Percentiles rank a stretch among this genome's conserved stretches.
Evolutionary conservation across 2,888 invertebrate genomes (phyloP).

Genomic region (Ichneumon xanthorius): DNA sequence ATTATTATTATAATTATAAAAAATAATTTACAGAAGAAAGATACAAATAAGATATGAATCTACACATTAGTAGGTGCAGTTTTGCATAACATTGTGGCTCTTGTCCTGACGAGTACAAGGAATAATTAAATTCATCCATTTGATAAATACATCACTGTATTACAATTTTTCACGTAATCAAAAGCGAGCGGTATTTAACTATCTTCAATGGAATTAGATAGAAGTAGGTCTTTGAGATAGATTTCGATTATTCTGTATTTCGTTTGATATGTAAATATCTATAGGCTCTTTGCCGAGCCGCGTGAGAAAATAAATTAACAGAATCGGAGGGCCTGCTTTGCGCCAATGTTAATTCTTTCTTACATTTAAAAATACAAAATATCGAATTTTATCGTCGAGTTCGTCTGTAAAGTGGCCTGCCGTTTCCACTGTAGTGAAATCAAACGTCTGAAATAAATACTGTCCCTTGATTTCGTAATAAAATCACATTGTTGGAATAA

Average conservation of each 20-base stretch:
- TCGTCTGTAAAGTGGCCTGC: not conserved
- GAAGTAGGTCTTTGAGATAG: constrained; percentile 90
- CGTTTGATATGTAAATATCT: constrained; percentile 11
- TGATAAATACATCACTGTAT: constrained; percentile 37
- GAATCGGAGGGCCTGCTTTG: not conserved
- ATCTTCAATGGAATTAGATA: constrained; percentile 43
- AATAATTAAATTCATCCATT: constrained; percentile 43
- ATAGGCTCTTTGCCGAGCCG: not conserved
- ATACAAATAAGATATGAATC: constrained; percentile 54
- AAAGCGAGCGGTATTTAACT: constrained; percentile 4
- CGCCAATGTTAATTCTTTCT: not conserved
- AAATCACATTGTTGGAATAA: constrained; percentile 48
- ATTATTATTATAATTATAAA: too few relatives aligned
- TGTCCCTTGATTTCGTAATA: constrained; percentile 51
- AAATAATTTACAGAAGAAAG: not conserved
- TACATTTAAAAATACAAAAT: not conserved
- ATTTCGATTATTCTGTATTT: constrained; percentile 61
- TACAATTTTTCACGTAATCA: constrained; percentile 43
- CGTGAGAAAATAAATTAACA: not conserved
- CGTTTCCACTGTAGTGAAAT: constrained; percentile 27
- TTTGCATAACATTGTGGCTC: constrained; percentile 26
- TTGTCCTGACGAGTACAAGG: constrained; percentile 14
- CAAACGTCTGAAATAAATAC: not conserved
- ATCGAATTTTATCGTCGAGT: not conserved
- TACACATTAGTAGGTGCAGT: constrained; percentile 37